These are phyloP conservation scores for Dissostichus mawsoni DNA, from an alignment of 2,113 vertebrate genomes.

Conservation along the genomic window DNA sequence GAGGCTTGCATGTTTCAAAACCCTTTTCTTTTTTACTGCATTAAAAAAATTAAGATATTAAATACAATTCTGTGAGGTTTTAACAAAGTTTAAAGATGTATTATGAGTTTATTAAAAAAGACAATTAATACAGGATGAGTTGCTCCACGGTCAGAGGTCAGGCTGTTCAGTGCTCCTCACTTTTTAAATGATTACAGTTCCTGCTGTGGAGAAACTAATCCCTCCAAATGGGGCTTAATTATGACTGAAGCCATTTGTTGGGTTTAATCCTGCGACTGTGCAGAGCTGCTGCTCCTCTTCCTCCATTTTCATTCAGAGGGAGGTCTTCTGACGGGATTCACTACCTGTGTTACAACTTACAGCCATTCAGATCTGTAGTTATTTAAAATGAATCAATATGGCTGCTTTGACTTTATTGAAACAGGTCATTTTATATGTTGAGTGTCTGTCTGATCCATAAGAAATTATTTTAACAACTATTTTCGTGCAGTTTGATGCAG, in stretches of 20 bases:
- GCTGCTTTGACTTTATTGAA: background rate
- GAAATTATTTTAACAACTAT: too few relatives aligned
- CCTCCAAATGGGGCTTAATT: conserved; percentile 30
- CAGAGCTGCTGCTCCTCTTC: background rate
- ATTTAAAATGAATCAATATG: background rate
- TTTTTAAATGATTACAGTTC: background rate
- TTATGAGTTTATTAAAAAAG: too few relatives aligned
- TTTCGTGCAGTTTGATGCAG: too few relatives aligned
- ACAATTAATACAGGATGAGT: background rate
- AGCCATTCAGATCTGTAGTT: background rate
- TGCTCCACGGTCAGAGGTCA: background rate
- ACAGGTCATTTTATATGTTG: background rate
- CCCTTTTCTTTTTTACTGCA: too few relatives aligned
- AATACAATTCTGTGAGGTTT: too few relatives aligned
- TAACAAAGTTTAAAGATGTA: background rate
- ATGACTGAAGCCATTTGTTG: conserved; percentile 18
- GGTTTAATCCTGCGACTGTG: conserved; percentile 23
- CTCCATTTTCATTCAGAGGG: background rate
- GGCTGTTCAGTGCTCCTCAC: background rate
- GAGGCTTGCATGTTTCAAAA: too few relatives aligned
- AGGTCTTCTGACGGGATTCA: background rate
- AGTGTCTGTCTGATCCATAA: background rate
- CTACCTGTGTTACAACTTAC: background rate
- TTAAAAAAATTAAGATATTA: too few relatives aligned
- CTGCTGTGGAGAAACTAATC: conserved; percentile 40